Conservation (phyloP, 2,888 invertebrate species). For the Drosophila fulvimacula region DNA sequence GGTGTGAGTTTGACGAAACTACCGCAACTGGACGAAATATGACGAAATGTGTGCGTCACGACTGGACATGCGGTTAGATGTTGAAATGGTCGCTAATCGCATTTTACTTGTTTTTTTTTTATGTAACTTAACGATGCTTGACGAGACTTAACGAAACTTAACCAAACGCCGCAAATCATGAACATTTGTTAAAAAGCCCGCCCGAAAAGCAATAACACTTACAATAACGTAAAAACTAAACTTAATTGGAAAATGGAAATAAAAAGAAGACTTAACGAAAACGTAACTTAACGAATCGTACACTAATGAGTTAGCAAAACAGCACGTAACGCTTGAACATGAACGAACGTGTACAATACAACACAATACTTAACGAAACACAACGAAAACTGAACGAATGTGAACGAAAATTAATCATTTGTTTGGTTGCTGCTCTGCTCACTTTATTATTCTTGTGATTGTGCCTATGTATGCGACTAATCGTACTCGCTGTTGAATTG, state of each 20-base stretch:
- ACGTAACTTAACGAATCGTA: slow-evolving; percentile 7
- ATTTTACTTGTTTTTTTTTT: neutral
- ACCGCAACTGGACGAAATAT: slow-evolving; percentile 15
- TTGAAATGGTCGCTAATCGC: neutral
- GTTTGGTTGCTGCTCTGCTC: slow-evolving; percentile 77
- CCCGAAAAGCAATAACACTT: slow-evolving; percentile 18
- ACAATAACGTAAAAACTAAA: neutral
- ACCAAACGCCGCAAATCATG: slow-evolving; percentile 10
- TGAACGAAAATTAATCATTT: slow-evolving; percentile 40
- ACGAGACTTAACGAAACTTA: slow-evolving; percentile 16
- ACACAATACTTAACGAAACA: slow-evolving; percentile 26
- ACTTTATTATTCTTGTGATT: slow-evolving; percentile 84
- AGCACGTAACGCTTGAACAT: slow-evolving; percentile 19
- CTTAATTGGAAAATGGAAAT: neutral
- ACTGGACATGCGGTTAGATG: slow-evolving; percentile 27
- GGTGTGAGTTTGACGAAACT: slow-evolving; percentile 23
- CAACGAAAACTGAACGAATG: slow-evolving; percentile 33
- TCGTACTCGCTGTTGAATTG: slow-evolving; percentile 84
- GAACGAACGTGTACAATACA: slow-evolving; percentile 22
- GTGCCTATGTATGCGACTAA: slow-evolving; percentile 84
- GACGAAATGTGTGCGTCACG: slow-evolving; percentile 12
- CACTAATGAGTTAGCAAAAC: slow-evolving; percentile 14
- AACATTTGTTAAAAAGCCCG: no score
- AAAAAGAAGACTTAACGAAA: slow-evolving; percentile 3
- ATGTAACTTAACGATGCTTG: slow-evolving; percentile 11